These are phyloP conservation scores for Recurvirostra avosetta DNA, from an alignment of 2,113 vertebrate genomes.

Conservation along the genomic window DNA sequence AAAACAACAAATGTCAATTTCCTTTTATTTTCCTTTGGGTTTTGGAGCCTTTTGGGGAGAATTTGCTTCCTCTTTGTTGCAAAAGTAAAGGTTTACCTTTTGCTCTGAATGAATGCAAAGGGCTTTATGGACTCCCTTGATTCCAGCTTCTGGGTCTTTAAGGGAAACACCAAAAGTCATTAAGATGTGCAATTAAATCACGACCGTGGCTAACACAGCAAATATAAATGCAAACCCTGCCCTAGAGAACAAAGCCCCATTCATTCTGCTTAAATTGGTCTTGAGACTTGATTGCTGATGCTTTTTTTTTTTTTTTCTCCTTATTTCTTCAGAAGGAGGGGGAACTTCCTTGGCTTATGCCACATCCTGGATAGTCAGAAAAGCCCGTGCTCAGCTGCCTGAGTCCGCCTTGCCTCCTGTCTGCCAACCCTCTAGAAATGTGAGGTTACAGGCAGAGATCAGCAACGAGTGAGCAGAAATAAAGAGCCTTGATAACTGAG, in stretches of 20 bases:
- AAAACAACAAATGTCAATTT: conserved; percentile 39
- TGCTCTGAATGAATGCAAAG: conserved; percentile 15
- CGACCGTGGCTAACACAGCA: conserved; percentile 47
- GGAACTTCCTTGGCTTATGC: conserved; percentile 34
- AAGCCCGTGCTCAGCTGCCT: neutral
- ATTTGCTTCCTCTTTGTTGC: conserved; percentile 40
- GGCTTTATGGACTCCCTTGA: neutral
- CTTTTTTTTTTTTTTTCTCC: neutral
- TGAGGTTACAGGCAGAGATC: conserved; percentile 13
- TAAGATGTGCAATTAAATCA: conserved; percentile 63
- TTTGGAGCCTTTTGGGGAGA: conserved; percentile 25
- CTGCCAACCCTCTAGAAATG: conserved; percentile 1
- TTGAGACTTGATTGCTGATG: conserved; percentile 33
- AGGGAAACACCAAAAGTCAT: conserved; percentile 55
- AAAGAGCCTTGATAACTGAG: neutral
- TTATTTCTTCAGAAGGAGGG: conserved; percentile 13
- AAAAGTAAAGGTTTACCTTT: conserved; percentile 27
- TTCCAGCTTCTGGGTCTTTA: conserved; percentile 46
- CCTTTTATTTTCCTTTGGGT: conserved; percentile 39
- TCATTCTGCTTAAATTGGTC: conserved; percentile 33
- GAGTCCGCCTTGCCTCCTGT: neutral
- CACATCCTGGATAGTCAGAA: conserved; percentile 36
- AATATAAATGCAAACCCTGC: conserved; percentile 53
- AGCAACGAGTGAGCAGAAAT: neutral
- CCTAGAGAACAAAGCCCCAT: conserved; percentile 52